phyloP scores from a whole-genome alignment of 2,888 invertebrate species.

The Steromphala cineraria region DNA sequence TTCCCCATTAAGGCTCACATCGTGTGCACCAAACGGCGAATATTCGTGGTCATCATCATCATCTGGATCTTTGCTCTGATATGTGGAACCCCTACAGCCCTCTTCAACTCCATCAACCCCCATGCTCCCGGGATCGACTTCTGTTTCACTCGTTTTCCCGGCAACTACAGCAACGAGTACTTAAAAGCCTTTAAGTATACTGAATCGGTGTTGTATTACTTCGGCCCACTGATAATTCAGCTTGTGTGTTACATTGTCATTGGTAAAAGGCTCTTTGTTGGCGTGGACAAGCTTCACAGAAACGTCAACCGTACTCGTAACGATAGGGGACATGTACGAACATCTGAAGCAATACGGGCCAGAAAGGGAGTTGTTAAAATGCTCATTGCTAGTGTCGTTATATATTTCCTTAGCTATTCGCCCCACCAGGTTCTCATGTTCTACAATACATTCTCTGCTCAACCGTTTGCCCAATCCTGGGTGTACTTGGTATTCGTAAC shows the following conservation, averaged over 20 bases:
- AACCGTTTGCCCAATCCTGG: slow-evolving; percentile 71
- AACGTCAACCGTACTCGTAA: slow-evolving; percentile 43
- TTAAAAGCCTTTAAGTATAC: slow-evolving; percentile 68
- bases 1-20: slow-evolving; percentile 75
- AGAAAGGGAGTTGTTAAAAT: slow-evolving; percentile 76
- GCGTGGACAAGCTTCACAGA: slow-evolving; percentile 65
- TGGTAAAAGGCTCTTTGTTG: slow-evolving; percentile 70
- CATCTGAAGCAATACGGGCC: slow-evolving; percentile 67
- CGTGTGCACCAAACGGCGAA: slow-evolving; percentile 70
- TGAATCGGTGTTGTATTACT: slow-evolving; percentile 73
- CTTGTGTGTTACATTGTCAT: slow-evolving; percentile 72
- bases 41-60: slow-evolving; percentile 64
- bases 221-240: slow-evolving; percentile 73
- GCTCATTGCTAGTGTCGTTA: slow-evolving; percentile 76
- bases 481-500: slow-evolving; percentile 71
- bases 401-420: slow-evolving; percentile 77
- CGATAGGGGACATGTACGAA: slow-evolving; percentile 30
- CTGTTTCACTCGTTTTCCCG: slow-evolving; percentile 68
- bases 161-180: slow-evolving; percentile 40
- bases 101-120: slow-evolving; percentile 66
- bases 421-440: slow-evolving; percentile 75
- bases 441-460: slow-evolving; percentile 70
- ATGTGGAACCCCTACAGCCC: slow-evolving; percentile 68
- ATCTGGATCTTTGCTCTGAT: slow-evolving; percentile 72
- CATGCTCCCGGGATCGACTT: slow-evolving; percentile 48